These are phyloP conservation scores for Chrysoperla carnea DNA, from an alignment of 1,140 invertebrate genomes.

Conservation along the genomic window DNA sequence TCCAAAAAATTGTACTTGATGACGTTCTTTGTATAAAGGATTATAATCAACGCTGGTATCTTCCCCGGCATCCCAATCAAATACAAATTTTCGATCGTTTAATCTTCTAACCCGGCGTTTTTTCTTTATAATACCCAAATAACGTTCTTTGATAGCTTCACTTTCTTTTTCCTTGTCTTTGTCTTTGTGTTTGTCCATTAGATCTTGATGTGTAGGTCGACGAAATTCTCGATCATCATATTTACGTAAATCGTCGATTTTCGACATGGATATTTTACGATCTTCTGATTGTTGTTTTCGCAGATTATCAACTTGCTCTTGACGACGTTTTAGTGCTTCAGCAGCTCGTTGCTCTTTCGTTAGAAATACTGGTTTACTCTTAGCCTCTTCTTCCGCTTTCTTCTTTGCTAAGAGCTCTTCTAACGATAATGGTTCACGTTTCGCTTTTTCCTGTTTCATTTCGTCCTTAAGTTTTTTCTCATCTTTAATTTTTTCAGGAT, in stretches of 20 bases:
- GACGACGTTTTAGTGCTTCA: slow-evolving; percentile 72
- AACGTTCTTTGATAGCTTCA: slow-evolving; percentile 87
- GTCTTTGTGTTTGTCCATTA: slow-evolving; percentile 24
- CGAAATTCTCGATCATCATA: slow-evolving; percentile 50
- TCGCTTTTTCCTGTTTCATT: slow-evolving; percentile 25
- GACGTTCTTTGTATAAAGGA: slow-evolving; percentile 86
- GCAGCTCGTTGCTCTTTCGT: slow-evolving; percentile 88
- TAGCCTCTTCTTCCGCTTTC: slow-evolving; percentile 86
- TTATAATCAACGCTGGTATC: slow-evolving; percentile 98
- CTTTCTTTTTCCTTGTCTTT: slow-evolving; percentile 85
- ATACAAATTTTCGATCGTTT: slow-evolving; percentile 98
- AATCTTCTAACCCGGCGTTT: slow-evolving; percentile 79
- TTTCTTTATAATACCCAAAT: slow-evolving; percentile 88
- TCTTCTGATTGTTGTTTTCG: slow-evolving; percentile 51
- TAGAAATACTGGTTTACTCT: slow-evolving; percentile 89
- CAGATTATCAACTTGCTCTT: slow-evolving; percentile 65
- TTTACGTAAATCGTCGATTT: slow-evolving; percentile 18
- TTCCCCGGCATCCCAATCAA: slow-evolving; percentile 98
- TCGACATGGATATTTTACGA: slow-evolving; percentile 30
- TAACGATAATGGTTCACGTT: slow-evolving; percentile 82
- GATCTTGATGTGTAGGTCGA: slow-evolving; percentile 20
- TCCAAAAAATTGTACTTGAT: slow-evolving; percentile 95
- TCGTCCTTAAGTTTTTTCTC: slow-evolving; percentile 24
- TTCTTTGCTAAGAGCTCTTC: slow-evolving; percentile 94
- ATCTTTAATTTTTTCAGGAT: slow-evolving; percentile 12